These are phyloP conservation scores for Polymixis flavicincta DNA, from an alignment of 2,888 invertebrate species.

Conservation along the genomic window DNA sequence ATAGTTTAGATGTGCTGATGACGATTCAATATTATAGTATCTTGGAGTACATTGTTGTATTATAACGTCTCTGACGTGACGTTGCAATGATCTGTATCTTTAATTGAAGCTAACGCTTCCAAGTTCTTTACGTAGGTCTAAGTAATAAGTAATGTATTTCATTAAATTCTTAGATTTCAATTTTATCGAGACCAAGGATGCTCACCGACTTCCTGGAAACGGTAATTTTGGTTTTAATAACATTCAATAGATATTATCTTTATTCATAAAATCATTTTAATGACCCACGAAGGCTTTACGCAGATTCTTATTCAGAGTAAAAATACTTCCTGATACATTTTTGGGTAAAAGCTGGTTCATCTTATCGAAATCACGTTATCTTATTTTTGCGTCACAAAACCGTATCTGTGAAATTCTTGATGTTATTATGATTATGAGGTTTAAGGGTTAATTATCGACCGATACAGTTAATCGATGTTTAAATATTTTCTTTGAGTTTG, in stretches of 20 bases:
- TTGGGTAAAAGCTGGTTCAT: constrained; percentile 9
- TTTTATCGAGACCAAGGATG: not conserved
- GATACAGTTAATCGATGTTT: constrained; percentile 5
- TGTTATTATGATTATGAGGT: constrained; percentile 14
- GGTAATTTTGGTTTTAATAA: constrained; percentile 2
- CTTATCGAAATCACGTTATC: constrained; percentile 31
- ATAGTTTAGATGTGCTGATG: no score
- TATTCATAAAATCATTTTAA: constrained; percentile 39
- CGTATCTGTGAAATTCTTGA: constrained; percentile 19
- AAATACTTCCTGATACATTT: constrained; percentile 6
- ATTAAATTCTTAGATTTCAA: not conserved
- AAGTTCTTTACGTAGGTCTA: not conserved
- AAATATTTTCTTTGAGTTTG: not conserved
- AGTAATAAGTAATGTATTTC: not conserved
- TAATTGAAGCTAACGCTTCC: no score
- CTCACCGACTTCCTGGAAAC: constrained; percentile 10
- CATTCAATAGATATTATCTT: constrained; percentile 33
- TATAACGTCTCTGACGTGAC: no score
- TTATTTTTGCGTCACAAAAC: not conserved
- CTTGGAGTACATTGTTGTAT: not conserved
- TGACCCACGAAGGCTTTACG: constrained; percentile 9
- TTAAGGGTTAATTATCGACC: not conserved
- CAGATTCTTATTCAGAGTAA: constrained; percentile 12
- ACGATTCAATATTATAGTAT: no score
- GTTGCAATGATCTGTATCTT: not conserved